phyloP scores from a whole-genome alignment of 2,113 vertebrate species.

The Argyrosomus japonicus region DNA sequence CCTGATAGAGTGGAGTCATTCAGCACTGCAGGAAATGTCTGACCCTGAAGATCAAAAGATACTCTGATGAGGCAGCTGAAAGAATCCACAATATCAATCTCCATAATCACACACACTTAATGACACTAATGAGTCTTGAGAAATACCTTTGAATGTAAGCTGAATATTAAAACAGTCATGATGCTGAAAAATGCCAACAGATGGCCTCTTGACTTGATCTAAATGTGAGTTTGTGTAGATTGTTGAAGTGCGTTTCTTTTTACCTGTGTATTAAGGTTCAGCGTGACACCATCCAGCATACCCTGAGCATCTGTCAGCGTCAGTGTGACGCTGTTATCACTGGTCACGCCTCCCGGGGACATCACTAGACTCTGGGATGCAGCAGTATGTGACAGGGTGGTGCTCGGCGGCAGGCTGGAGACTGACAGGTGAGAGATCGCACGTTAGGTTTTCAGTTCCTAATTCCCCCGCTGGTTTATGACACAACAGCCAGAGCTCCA shows the following conservation, averaged over 20 bases:
- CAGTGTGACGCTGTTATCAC: constrained; percentile 93
- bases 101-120: neutral
- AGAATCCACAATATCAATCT: neutral
- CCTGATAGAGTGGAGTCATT: constrained; percentile 87
- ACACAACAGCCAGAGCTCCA: neutral
- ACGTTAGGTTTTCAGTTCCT: neutral
- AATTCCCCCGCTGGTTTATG: neutral
- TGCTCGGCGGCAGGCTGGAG: constrained; percentile 85
- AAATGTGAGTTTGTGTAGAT: neutral
- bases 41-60: constrained; percentile 81
- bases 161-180: neutral
- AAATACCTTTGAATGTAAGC: neutral
- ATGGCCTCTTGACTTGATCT: neutral
- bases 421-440: constrained; percentile 56
- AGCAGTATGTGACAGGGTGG: constrained; percentile 88
- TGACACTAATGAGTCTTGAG: neutral
- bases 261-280: constrained; percentile 95
- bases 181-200: neutral
- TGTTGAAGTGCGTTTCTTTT: neutral
- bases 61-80: neutral
- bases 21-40: constrained; percentile 91
- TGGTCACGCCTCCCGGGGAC: constrained; percentile 90
- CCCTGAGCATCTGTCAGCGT: constrained; percentile 95
- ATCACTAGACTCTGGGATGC: constrained; percentile 92
- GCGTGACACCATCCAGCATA: constrained; percentile 94